Evolutionary conservation across 2,797 vertebrate genomes (phyloP), one percentile per base, ranked within the genome.

Genomic region (Macropodus opercularis): DNA sequence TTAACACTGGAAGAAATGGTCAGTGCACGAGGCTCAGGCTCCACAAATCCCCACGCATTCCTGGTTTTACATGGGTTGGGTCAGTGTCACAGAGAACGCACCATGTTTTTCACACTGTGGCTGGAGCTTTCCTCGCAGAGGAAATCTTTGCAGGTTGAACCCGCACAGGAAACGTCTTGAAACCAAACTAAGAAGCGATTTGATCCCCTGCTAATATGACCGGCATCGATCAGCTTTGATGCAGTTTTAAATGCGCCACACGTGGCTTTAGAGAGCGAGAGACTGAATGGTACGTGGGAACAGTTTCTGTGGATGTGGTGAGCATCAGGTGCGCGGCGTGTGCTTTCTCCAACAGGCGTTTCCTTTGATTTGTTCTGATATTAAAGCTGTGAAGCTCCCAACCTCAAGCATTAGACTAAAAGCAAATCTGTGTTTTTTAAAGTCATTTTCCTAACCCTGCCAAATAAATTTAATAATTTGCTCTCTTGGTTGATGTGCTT

Each of bases 371-470:
- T 81, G 62, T 72, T 81, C 69, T 1, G 3, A 65, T 76, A 68
- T 73, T 18, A 17, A 38, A 41, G 54, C 77, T 57, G 19, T 48
- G 70, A 64, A 80, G 76, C 70, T 90, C 78, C 64, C 52, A 29
- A 75, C 76, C 75, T 17, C 32, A 70, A 78, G 79, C 87, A 93
- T 93, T 92, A 91, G 68, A 58, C 88, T 93, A 92, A 93, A 92
- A 93, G 91, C 91, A 91, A 92, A 91, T 14, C 70, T 85, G 27
- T 93, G 91, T 93, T 90, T 88, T 84, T 84, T 65, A 64, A 81
- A 86, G 82, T 83, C 59, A 68, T 85, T 86, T 83, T 67, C 67
- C 67, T 54, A 78, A 78, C 80, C 80, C 72, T 49, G 53, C 49
- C 71, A 79, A 80, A 87, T 90, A 88, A 89, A 89, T 86, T 73